Evolutionary conservation across 2,113 vertebrate genomes (phyloP).

Genomic region (Galbula dea): DNA sequence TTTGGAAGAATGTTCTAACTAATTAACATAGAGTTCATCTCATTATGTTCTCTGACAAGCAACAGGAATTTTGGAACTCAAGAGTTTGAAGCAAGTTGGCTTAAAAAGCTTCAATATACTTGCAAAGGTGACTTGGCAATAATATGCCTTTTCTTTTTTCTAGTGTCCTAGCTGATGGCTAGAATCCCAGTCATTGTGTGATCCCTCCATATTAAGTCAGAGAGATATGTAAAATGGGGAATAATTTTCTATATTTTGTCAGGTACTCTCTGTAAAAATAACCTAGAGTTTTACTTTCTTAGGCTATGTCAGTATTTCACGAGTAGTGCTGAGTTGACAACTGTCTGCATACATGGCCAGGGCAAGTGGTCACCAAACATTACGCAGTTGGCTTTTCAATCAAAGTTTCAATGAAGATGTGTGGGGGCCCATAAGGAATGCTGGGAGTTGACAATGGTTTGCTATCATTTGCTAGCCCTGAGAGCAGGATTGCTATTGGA

Average conservation of each 20-base stretch:
- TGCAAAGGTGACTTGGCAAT: background rate
- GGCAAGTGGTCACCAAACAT: background rate
- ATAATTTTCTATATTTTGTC: background rate
- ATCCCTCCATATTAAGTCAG: background rate
- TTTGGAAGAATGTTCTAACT: background rate
- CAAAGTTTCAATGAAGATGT: background rate
- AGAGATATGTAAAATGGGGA: background rate
- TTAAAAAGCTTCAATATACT: background rate
- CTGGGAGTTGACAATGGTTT: background rate
- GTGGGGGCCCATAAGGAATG: background rate
- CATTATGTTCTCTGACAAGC: background rate
- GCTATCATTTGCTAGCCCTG: rapidly evolving
- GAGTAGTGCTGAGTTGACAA: background rate
- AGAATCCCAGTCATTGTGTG: background rate
- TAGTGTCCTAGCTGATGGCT: background rate
- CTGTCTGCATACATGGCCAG: background rate
- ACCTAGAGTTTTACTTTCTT: background rate
- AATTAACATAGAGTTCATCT: background rate
- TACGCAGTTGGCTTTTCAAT: background rate
- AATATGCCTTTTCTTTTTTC: background rate
- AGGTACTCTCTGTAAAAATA: background rate
- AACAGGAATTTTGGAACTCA: background rate
- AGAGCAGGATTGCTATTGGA: background rate
- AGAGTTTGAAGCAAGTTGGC: background rate
- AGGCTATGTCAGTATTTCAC: background rate